Conservation (phyloP, 1,140 invertebrate genomes). For the Berghia stephanieae region DNA sequence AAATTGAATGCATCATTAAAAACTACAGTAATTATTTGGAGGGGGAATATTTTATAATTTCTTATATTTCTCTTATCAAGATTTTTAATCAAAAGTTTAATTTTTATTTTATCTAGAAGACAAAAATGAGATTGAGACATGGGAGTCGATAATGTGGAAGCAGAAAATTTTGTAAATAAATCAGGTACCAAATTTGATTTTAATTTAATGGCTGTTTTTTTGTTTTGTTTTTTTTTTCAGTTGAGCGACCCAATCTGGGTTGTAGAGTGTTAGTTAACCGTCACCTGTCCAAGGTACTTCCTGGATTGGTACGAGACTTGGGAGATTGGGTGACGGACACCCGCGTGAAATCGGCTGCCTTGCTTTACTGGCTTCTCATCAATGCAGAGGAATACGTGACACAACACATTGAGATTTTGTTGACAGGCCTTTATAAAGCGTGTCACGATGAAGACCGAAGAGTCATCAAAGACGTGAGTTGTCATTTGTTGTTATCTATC, state of each 20-base stretch:
- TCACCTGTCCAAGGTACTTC: slow-evolving; percentile 75
- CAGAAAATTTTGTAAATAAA: too few relatives aligned
- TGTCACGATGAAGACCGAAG: slow-evolving; percentile 72
- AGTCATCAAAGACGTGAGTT: slow-evolving; percentile 74
- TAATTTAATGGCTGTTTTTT: too few relatives aligned
- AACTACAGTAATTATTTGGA: too few relatives aligned
- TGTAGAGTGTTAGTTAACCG: slow-evolving; percentile 78
- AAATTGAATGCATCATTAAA: too few relatives aligned
- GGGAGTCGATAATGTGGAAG: background rate
- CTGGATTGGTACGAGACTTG: slow-evolving; percentile 75
- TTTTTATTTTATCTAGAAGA: background rate
- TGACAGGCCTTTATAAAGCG: slow-evolving; percentile 69
- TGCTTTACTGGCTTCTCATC: slow-evolving; percentile 76
- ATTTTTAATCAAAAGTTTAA: slow-evolving; percentile 2
- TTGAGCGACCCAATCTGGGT: slow-evolving; percentile 78
- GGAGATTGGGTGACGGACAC: slow-evolving; percentile 77
- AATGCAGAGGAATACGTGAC: slow-evolving; percentile 78
- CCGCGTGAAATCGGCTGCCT: slow-evolving; percentile 77
- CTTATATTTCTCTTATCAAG: background rate
- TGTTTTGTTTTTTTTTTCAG: slow-evolving; percentile 58
- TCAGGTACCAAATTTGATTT: too few relatives aligned
- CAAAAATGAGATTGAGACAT: background rate
- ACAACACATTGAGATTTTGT: slow-evolving; percentile 73
- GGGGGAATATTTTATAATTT: background rate
- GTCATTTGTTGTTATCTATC: too few relatives aligned